Evolutionary conservation across 2,113 vertebrate genomes (phyloP).

Genomic region (Bos javanicus): DNA sequence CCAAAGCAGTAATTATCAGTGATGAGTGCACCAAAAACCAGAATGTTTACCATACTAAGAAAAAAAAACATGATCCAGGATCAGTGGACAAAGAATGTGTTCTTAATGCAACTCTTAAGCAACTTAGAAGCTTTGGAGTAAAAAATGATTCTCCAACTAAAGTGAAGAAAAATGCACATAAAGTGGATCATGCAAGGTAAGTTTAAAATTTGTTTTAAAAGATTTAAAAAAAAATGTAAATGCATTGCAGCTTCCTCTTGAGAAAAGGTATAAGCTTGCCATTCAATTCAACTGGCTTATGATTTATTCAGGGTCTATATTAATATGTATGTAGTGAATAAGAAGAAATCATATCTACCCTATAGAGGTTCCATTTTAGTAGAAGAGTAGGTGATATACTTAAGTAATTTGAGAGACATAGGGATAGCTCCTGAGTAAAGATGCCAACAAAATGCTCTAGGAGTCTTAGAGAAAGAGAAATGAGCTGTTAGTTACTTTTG

Average conservation of each 20-base stretch:
- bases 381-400: not conserved
- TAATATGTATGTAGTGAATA: not conserved
- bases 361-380: not conserved
- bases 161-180: constrained; percentile 74
- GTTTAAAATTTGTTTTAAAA: constrained; percentile 13
- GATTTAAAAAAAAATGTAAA: not conserved
- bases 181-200: constrained; percentile 93
- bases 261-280: not conserved
- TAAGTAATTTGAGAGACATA: not conserved
- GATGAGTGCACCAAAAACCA: constrained; percentile 41
- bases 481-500: not conserved
- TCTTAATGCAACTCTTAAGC: constrained; percentile 88
- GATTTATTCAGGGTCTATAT: not conserved
- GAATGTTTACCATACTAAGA: constrained; percentile 50
- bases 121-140: constrained; percentile 91
- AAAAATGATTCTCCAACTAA: constrained; percentile 79
- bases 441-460: not conserved
- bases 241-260: not conserved
- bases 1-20: constrained; percentile 60
- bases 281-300: not conserved
- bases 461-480: not conserved
- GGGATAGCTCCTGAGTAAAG: not conserved
- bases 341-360: not conserved
- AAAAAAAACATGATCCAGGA: constrained; percentile 31
- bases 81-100: constrained; percentile 82